Base-by-base conservation (phyloP, 1,140 invertebrate genomes). In the Temnothorax curvispinosus region DNA sequence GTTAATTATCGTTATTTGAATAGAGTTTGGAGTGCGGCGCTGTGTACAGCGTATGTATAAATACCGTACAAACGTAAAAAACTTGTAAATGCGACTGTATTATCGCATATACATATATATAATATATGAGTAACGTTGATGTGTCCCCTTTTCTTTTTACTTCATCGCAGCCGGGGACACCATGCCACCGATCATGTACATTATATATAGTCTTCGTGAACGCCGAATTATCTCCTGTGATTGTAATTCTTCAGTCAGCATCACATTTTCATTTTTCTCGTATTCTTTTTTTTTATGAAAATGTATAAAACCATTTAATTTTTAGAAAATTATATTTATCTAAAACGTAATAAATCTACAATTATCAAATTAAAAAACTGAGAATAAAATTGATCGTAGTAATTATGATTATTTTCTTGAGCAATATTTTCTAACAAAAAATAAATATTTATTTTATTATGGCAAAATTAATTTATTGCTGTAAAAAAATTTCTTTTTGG, bases 11-110 rank as follows among this genome's bases (percentile, higher is more conserved):
- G 60, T 91, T 92, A 93, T 88, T 92, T 92, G 84, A 85, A 85
- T 91, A 91, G 86, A 90, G 86, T 82, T 92, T 78, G 85, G 44
- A 87, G 90, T 92, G 93, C 87, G 90, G 87, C 90, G 89, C 90
- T 41, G 80, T 90, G 89, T 93, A 93, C 88, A 93, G 91, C 90
- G 88, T 94, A 80, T 84, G 67, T 84, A 94, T 93, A 94, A 94
- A 94, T 93, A 94, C 92, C 89, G 91, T 94, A 94, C 89, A 94
- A 94, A 94, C 93, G 92, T 94, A 94, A 93, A 94, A 94, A 94
- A 93, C 90, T 89, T 93, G 90, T 93, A 93, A 92, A 93, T 92
- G 91, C 88, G 88, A 91, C 80, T 94, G 92, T 91, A 92, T 93
- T 90, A 88, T 92, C 77, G 60, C 90, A 54, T 27, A 27, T 27